Evolutionary conservation across 2,888 invertebrate genomes (phyloP), one percentile per base, ranked within the genome.

Genomic region (Pherbina coryleti): DNA sequence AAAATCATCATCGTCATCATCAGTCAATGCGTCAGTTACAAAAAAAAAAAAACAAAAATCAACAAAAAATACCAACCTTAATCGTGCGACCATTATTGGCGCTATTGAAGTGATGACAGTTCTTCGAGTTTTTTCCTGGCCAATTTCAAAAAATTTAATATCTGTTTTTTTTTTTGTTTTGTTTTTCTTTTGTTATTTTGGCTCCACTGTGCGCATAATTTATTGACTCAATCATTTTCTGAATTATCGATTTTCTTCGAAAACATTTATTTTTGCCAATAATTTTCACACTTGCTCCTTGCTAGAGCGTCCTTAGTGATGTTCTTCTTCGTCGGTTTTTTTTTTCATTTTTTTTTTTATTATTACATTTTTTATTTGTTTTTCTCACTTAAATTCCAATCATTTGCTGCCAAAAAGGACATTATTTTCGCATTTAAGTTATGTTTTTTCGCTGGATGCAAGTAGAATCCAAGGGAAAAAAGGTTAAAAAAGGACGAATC

Each of bases 351-450:
- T 0, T 73, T 17, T 14, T 2, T 31, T 66, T 66, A 7, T 34
- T 64, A 44, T 72, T 57, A 34, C 73, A 9, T 53, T n/a, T 28
- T 28, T 28, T 71, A 17, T 22, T 62, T 55, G 22, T 37, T 37
- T 25, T 72, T 34, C 75, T 28, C 74, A 77, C 72, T 80, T 70
- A 79, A 81, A 78, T 74, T 79, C 77, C 78, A 78, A 79, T 76
- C 78, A 79, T 76, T 60, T 31, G 53, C 69, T 79, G 79, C 71
- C 77, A 80, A 80, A 44, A 80, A 77, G 69, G 77, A 80, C 73
- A 81, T 81, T 79, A 79, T 79, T 80, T 75, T 78, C 70, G 49
- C 73, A 81, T 80, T 79, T 74, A 70, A n/a, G 64, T n/a, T 64
- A 4, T 31, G 64, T 28, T 31, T 28, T 31, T 17, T 28, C 14